Evolutionary conservation across 2,888 invertebrate species (phyloP), one percentile per base, ranked within the genome.

Genomic region (Lycaena phlaeas): DNA sequence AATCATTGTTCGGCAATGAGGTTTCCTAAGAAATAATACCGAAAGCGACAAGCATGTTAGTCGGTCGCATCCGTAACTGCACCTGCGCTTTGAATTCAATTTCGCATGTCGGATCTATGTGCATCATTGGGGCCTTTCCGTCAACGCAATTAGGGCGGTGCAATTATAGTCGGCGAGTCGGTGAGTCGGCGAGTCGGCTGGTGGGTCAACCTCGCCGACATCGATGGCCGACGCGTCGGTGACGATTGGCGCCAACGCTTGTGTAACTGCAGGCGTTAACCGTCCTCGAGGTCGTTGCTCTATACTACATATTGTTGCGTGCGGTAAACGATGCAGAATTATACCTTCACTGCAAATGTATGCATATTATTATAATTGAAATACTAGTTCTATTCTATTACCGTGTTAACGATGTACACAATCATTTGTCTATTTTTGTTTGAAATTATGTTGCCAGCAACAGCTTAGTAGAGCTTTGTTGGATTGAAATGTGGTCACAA

Each of bases 111-210:
- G 55, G 64, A 56, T 59, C 59, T 61, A 52, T 56, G 56, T 56
- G 53, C 18, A 11, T 5, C 17, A 17, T 11, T 17, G 18, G 34
- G 34, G 18, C n/a, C n/a, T n/a, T n/a, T 22, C 34, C 61, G 61
- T 68, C 73, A 67, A 62, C 60, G 57, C 75, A 79, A 79, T 76
- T 76, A 78, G 81, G 78, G 69, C 82, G 72, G 62, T 62, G 74
- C 75, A 78, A 81, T 79, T 74, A 77, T 69, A 63, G 18, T 18
- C 18, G 61, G 67, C 64, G n/a, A 69, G 69, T 67, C 64, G 4
- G 18, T 22, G n/a, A 34, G 63, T 52, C 56, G 50, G 54, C 67
- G 67, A 71, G 59, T 72, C 71, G 71, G 74, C 68, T 70, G 78
- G 66, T 79, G 74, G 81, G 81, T 81, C 81, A 79, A 73, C 76